Evolutionary conservation across 2,113 vertebrate species (phyloP).

Genomic region (Grallaria varia): DNA sequence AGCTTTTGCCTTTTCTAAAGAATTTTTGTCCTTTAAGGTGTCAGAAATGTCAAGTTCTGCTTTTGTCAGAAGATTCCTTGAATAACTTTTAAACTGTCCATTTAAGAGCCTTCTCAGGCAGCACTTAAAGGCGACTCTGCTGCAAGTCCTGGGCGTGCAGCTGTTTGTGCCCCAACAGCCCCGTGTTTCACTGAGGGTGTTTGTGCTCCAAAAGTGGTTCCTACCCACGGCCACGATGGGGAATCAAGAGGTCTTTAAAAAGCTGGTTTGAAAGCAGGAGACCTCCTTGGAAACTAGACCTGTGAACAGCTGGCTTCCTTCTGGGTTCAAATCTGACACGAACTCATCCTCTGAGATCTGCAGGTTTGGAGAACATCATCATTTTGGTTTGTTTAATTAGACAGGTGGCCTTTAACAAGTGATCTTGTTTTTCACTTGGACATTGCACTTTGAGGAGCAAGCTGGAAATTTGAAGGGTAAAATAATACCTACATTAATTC

Average conservation of each 20-base stretch:
- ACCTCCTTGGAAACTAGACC: neutral
- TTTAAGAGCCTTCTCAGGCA: neutral
- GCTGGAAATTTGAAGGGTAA: neutral
- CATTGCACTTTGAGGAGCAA: neutral
- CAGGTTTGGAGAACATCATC: neutral
- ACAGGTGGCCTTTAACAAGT: neutral
- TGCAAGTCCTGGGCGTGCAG: neutral
- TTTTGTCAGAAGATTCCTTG: neutral
- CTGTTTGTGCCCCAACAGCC: neutral
- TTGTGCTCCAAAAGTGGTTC: neutral
- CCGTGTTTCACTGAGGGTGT: neutral
- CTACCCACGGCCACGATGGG: neutral
- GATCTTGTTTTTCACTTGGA: neutral
- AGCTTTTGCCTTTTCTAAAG: constrained; percentile 15
- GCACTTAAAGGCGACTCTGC: neutral
- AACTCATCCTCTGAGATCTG: neutral
- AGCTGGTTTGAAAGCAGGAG: neutral
- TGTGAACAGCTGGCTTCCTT: neutral
- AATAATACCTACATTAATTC: neutral
- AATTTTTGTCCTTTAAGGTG: neutral
- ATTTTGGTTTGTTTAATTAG: neutral
- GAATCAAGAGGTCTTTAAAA: neutral
- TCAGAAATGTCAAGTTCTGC: neutral
- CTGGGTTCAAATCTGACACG: neutral
- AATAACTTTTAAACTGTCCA: neutral